A percentile compares a stretch with the other conserved stretches of the same genome.
Evolutionary conservation across 2,797 vertebrate genomes (phyloP).

Genomic region (Pachyuromys duprasi): DNA sequence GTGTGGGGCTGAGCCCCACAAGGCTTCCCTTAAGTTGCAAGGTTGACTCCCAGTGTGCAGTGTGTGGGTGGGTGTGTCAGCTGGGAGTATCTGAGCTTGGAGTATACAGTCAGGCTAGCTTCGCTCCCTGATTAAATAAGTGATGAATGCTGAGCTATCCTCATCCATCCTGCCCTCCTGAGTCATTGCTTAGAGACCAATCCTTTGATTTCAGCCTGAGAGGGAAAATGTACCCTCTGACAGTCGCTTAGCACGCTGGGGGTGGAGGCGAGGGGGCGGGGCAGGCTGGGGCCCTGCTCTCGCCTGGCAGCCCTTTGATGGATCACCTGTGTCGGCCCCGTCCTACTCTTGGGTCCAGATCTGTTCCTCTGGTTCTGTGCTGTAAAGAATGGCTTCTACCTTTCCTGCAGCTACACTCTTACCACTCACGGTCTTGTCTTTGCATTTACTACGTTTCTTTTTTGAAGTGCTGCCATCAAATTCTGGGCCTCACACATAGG

Average conservation of each 20-base stretch:
- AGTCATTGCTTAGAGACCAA: not conserved
- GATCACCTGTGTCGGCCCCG: not conserved
- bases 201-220: constrained; percentile 29
- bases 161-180: not conserved
- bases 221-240: not conserved
- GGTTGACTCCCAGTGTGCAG: not conserved
- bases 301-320: not conserved
- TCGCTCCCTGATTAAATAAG: constrained; percentile 13
- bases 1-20: not conserved
- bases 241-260: not conserved
- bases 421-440: not conserved
- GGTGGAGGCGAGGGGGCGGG: not conserved
- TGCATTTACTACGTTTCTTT: not conserved
- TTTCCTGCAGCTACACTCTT: not conserved
- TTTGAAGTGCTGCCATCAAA: not conserved
- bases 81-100: not conserved
- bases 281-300: not conserved
- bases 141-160: not conserved
- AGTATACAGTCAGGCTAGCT: not conserved
- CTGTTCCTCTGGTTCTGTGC: not conserved
- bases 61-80: not conserved
- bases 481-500: too few species aligned
- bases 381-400: not conserved
- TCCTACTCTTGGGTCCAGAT: not conserved
- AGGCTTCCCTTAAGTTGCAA: not conserved